These are phyloP conservation scores for Saxidomus purpurata DNA, from an alignment of 1,140 invertebrate species.

Conservation along the genomic window DNA sequence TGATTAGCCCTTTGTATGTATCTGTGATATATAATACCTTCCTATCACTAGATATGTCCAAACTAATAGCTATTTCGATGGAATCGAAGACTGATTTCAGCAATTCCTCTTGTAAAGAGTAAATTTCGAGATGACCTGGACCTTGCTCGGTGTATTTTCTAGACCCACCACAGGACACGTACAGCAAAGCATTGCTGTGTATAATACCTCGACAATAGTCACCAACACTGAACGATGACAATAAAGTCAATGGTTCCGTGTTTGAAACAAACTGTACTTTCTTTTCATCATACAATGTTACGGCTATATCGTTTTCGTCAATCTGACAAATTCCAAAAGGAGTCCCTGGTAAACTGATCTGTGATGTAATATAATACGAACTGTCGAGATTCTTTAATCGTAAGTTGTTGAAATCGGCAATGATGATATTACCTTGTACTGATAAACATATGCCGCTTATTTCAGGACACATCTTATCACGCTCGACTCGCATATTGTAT, in stretches of 20 bases:
- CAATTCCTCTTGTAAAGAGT: neutral
- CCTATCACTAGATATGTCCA: neutral
- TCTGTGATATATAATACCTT: neutral
- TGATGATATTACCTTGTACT: neutral
- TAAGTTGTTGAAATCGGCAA: neutral
- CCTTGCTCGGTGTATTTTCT: neutral
- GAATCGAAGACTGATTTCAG: neutral
- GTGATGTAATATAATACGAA: neutral
- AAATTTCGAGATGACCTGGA: neutral
- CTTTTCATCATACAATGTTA: neutral
- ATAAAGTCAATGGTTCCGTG: neutral
- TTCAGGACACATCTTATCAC: neutral
- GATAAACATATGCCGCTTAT: neutral
- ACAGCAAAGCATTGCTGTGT: neutral
- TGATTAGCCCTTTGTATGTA: neutral
- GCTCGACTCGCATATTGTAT: neutral
- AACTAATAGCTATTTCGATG: neutral
- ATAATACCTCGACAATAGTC: neutral
- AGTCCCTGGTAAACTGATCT: neutral
- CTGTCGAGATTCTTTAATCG: neutral
- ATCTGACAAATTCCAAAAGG: neutral
- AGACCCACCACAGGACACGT: neutral
- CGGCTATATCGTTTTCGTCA: neutral
- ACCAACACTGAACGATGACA: neutral
- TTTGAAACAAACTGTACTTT: neutral